Evolutionary conservation across 2,113 vertebrate species (phyloP), one percentile per base, ranked within the genome.

Genomic region (Bubalus kerabau): DNA sequence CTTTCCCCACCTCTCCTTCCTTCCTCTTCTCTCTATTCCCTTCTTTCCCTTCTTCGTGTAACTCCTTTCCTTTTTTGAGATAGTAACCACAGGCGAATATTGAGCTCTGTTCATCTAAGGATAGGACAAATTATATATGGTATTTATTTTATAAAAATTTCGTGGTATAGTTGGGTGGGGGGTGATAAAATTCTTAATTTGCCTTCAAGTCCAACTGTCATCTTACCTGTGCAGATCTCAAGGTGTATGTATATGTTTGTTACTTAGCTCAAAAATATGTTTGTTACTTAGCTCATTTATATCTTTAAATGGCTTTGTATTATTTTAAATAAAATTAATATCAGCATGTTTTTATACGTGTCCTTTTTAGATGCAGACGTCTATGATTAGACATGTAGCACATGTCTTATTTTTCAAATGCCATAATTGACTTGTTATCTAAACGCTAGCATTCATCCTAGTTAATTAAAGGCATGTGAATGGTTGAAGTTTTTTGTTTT

Each of bases 401-500:
- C 57, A 67, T 90, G 90, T 94, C 50, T 98, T 76, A 60, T 32
- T 96, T 97, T 96, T 96, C 50, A 90, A 40, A 46, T 95, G 60
- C 60, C 91, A 94, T 97, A 50, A 56, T 93, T 92, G 71, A n/a
- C 52, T 96, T 94, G 19, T 95, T 97, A 62, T 78, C 36, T 50
- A 57, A 95, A 93, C n/a, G 88, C 64, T 93, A 96, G 89, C 76
- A 56, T 95, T 56, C 12, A 16, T 74, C 10, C 13, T 26, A 91
- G 26, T 95, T 85, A 94, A 89, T 95, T 93, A 60, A 94, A 97
- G 52, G 54, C 43, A 82, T 80, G 15, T 82, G 40, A 30, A 30
- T 93, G 50, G 28, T 64, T 89, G 9, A 24, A 46, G 30, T 82
- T 54, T 82, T 78, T 43, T 62, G 13, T 24, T 26, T 48, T 71